phyloP scores from a whole-genome alignment of 2,888 invertebrate genomes.

The Diogma glabrata region DNA sequence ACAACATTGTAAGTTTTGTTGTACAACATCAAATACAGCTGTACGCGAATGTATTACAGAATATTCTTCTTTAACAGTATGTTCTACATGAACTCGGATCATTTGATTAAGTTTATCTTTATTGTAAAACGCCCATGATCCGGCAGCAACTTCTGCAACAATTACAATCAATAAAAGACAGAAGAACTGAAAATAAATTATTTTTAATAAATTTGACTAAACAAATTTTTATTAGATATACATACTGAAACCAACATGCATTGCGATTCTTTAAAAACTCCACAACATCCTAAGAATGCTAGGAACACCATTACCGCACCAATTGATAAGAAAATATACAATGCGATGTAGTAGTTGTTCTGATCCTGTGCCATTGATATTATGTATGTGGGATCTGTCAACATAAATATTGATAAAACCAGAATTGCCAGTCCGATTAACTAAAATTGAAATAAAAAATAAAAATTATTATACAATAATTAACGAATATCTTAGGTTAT shows the following conservation, averaged over 20 bases:
- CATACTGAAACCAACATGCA: conserved; percentile 65
- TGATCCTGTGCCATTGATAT: conserved; percentile 54
- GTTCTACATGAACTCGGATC: conserved; percentile 48
- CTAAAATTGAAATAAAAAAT: conserved; percentile 38
- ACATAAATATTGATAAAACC: conserved; percentile 62
- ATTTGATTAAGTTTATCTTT: conserved; percentile 52
- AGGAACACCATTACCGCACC: conserved; percentile 62
- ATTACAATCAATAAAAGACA: conserved; percentile 63
- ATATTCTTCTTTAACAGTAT: conserved; percentile 53
- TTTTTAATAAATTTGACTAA: background rate
- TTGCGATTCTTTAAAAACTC: conserved; percentile 65
- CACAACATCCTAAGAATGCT: conserved; percentile 73
- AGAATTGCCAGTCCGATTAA: conserved; percentile 57
- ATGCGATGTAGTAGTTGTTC: conserved; percentile 51
- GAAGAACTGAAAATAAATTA: conserved; percentile 51
- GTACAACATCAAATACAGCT: conserved; percentile 55
- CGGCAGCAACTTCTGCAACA: conserved; percentile 65
- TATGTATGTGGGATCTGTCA: conserved; percentile 61
- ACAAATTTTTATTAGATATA: conserved; percentile 17
- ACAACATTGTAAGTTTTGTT: conserved; percentile 59
- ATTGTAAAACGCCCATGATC: conserved; percentile 64
- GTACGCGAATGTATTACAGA: conserved; percentile 42
- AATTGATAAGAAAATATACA: conserved; percentile 59
- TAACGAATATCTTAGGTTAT: too few species aligned
- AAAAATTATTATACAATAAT: background rate